Evolutionary conservation across 2,113 vertebrate species (phyloP).

Genomic region (Sinosuthora webbiana): DNA sequence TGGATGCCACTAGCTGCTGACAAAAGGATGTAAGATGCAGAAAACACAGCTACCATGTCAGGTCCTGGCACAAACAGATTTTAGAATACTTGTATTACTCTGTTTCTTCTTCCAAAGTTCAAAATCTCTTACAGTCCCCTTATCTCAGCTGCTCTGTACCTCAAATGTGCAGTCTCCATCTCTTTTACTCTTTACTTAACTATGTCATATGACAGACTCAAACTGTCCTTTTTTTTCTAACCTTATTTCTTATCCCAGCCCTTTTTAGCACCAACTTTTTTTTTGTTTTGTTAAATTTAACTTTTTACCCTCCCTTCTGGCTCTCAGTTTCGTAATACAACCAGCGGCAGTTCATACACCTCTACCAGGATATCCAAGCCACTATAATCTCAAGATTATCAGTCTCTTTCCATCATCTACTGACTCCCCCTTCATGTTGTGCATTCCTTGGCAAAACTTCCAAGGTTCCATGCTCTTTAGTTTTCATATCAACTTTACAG

Average conservation of each 20-base stretch:
- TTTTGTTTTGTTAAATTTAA: background rate
- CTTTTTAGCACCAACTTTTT: background rate
- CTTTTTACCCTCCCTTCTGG: background rate
- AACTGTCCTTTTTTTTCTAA: background rate
- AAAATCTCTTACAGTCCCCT: background rate
- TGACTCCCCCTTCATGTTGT: background rate
- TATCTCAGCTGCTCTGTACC: background rate
- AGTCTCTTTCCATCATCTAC: background rate
- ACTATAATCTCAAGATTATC: background rate
- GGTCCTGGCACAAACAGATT: background rate
- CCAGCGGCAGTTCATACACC: background rate
- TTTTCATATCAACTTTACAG: background rate
- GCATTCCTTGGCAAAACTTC: background rate
- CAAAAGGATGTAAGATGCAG: background rate
- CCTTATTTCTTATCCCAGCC: background rate
- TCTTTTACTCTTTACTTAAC: background rate
- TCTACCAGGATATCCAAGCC: background rate
- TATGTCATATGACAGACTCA: background rate
- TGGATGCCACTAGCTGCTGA: background rate
- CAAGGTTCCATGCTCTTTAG: background rate
- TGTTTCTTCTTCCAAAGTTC: background rate
- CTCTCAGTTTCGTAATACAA: background rate
- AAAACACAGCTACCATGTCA: background rate
- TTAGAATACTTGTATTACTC: background rate
- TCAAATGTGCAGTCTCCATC: background rate